Base-by-base conservation (phyloP, 2,113 vertebrate species). In the Myrmecophaga tridactyla region DNA sequence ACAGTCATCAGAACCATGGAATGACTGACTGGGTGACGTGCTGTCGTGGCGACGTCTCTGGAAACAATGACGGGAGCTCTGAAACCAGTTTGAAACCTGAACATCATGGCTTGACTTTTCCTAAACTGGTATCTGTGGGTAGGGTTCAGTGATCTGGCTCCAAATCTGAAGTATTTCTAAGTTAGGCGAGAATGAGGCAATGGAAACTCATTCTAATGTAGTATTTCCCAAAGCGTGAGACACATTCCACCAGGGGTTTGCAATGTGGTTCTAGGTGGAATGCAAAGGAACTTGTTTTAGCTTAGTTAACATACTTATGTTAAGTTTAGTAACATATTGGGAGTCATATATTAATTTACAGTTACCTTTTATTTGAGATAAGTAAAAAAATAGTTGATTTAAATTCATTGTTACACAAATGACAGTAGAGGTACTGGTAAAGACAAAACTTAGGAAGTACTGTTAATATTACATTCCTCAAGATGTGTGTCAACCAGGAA, bases 131-230 rank as follows among this genome's bases (percentile, higher is more conserved):
- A 12, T 97, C 82, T 92, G 96, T 97, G 96, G 94, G 96, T 77
- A 92, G 88, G 75, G 90, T 97, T 78, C 95, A 90, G 95, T 90
- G 14, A 86, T 43, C 88, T 39, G 62, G 31, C 90, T 96, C 86
- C 86, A 93, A 95, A 92, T 94, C 92, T 70, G 34, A 75, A 78
- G 23, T 81, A 72, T 94, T 96, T 95, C 94, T 97, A 89, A 95
- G 8, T 29, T 83, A 78, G 69, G 72, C 91, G 94, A 83, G 75
- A 96, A 93, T 96, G 96, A 97, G 91, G 63, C 69, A 96, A 75
- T 96, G 96, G 96, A 97, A 97, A 97, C 82, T 97, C 77, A 95
- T 97, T 97, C 95, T 36, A 88, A 97, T 86, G 86, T 93, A 91
- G 82, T 21, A 69, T 97, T 97, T 88, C 82, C 95, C 73, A 65